phyloP scores from a whole-genome alignment of 2,888 invertebrate genomes.

The Papilio demoleus region DNA sequence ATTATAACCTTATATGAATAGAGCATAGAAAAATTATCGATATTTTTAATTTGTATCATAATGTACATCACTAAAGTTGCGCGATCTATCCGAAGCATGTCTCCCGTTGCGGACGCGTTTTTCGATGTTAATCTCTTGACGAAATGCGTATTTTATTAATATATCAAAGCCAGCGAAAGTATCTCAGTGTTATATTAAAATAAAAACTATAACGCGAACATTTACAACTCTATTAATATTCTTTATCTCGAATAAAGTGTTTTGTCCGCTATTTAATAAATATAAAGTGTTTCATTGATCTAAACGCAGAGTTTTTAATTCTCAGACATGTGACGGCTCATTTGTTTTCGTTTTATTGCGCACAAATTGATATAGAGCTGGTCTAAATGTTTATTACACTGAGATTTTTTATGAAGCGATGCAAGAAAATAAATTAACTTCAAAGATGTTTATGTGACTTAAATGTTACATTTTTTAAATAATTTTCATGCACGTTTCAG shows the following conservation, averaged over 20 bases:
- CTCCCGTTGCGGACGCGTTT: constrained; percentile 33
- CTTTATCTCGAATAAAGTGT: constrained; percentile 73
- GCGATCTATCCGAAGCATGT: constrained; percentile 25
- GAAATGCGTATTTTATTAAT: constrained; percentile 64
- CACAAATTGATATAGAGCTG: constrained; percentile 47
- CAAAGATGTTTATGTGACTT: constrained; percentile 7
- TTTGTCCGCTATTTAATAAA: constrained; percentile 67
- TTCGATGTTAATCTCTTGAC: constrained; percentile 69
- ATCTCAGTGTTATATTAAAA: constrained; percentile 48
- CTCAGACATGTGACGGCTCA: constrained; percentile 45
- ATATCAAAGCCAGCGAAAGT: constrained; percentile 66
- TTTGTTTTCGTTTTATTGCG: constrained; percentile 49
- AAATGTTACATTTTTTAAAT: background rate
- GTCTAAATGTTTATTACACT: constrained; percentile 30
- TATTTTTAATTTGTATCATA: background rate
- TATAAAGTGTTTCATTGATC: constrained; percentile 53
- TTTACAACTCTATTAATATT: constrained; percentile 73
- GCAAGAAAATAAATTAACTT: background rate
- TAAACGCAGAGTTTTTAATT: constrained; percentile 57
- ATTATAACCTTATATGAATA: too few relatives aligned
- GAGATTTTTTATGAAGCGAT: background rate
- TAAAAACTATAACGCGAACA: constrained; percentile 58
- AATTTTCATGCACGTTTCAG: background rate
- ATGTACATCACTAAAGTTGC: constrained; percentile 22
- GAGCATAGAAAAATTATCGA: background rate